phyloP scores from a whole-genome alignment of 2,888 invertebrate genomes.

The Pogonocherus hispidulus region DNA sequence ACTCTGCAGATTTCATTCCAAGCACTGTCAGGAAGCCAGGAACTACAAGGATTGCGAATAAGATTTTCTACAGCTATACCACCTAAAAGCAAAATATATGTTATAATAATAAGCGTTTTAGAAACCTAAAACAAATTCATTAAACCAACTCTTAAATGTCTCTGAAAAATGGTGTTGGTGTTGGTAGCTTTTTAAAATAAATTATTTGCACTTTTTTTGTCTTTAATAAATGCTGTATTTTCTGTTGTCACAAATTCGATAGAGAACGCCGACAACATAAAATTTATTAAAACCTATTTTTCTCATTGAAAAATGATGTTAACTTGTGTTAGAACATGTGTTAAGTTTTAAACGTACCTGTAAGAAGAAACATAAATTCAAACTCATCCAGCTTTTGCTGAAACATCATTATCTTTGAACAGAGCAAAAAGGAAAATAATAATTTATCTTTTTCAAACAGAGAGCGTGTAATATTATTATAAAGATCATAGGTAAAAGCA shows the following conservation, averaged over 20 bases:
- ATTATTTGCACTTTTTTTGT: too few relatives aligned
- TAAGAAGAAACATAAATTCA: conserved; percentile 80
- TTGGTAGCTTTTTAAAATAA: too few relatives aligned
- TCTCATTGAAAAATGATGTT: too few relatives aligned
- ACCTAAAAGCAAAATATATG: conserved; percentile 23
- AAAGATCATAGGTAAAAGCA: conserved; percentile 85
- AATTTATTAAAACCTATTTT: too few relatives aligned
- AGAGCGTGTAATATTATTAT: conserved; percentile 85
- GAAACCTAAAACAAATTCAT: not conserved
- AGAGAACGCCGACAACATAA: too few relatives aligned
- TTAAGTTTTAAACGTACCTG: too few relatives aligned
- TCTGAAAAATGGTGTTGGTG: too few relatives aligned
- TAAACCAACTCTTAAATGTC: too few relatives aligned
- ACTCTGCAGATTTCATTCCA: conserved; percentile 87
- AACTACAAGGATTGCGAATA: conserved; percentile 74
- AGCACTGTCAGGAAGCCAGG: conserved; percentile 81
- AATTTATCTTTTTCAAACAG: conserved; percentile 89
- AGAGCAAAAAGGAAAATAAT: conserved; percentile 85
- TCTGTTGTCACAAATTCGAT: too few relatives aligned
- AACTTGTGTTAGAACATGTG: too few relatives aligned
- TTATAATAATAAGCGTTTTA: not conserved
- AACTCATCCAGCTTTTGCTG: conserved; percentile 73
- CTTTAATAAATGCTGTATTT: too few relatives aligned
- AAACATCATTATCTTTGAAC: conserved; percentile 78
- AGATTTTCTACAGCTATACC: conserved; percentile 79